Conservation (phyloP, 2,113 vertebrate species). For the Psittacara wagleri region DNA sequence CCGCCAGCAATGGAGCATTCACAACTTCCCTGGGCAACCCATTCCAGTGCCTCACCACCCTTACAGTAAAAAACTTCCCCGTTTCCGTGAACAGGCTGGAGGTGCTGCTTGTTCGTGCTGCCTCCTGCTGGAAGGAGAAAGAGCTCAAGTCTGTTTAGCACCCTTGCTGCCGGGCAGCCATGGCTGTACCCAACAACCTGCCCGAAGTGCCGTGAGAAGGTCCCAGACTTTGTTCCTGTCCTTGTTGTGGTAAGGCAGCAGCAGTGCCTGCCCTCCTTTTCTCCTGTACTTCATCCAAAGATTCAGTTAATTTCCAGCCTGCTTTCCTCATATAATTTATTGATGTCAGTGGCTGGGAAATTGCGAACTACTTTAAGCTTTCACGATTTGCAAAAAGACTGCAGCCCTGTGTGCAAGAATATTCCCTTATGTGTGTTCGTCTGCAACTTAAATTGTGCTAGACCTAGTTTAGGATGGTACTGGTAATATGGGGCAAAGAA, state of each 20-base stretch:
- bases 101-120: not conserved
- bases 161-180: not conserved
- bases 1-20: no score
- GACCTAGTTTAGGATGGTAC: slow-evolving; percentile 43
- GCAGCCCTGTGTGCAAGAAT: not conserved
- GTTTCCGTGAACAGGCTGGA: not conserved
- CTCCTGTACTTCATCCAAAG: not conserved
- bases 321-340: slow-evolving; percentile 46
- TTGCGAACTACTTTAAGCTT: slow-evolving; percentile 37
- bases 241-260: not conserved
- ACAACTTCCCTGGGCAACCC: no score
- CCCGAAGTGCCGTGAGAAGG: not conserved
- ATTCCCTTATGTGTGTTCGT: slow-evolving; percentile 28
- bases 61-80: no score
- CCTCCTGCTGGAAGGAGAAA: not conserved
- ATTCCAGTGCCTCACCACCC: no score
- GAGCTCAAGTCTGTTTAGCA: not conserved
- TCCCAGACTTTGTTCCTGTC: not conserved
- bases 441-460: slow-evolving; percentile 8
- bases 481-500: slow-evolving; percentile 12
- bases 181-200: not conserved
- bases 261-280: slow-evolving; percentile 5
- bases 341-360: slow-evolving; percentile 34
- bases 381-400: slow-evolving; percentile 7
- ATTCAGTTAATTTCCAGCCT: not conserved